Base-by-base conservation (phyloP, 2,113 vertebrate species). In the Alexandromys fortis region DNA sequence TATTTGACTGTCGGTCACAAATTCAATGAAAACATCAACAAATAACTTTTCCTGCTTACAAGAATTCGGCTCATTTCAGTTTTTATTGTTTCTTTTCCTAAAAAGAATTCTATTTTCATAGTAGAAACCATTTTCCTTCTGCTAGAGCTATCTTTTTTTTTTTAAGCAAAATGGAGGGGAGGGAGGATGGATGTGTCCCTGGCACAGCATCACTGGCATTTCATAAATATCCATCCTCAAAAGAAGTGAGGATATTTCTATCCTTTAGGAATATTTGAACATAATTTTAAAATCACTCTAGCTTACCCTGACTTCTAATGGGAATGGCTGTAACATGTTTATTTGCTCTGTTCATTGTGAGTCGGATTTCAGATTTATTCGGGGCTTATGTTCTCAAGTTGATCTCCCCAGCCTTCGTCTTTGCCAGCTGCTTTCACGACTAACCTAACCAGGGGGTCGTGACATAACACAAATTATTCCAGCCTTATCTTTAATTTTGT, bases 221-320 rank as follows among this genome's bases (percentile, higher is more conserved):
- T 94, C 83, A 68, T 38, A 19, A 61, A 92, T 38, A 68, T 61
- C 89, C 63, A 28, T 83, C 82, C 77, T 92, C 78, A 87, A 86
- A 91, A 52, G 76, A 63, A 93, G 72, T 12, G 73, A 81, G 68
- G 52, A 17, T 55, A 94, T 75, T 95, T 92, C 33, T 89, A 68
- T 67, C 58, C 61, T 95, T 89, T 72, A 73, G 86, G 89, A 96
- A 92, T 95, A 82, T 91, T 83, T 58, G 49, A 89, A 92, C 88
- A 76, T 94, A 89, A 97, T 94, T 83, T 95, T 86, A 94, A 97
- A 95, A 91, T 76, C 72, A 92, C 55, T 89, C 86, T 95, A 22
- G 73, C 68, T 97, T 97, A 90, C 96, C 82, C 89, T 81, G 45
- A 78, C 63, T 94, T 93, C 88, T 91, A 63, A 96, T 63, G 87